Conservation (phyloP, 2,888 invertebrate species). For the Psococerastis gibbosa region DNA sequence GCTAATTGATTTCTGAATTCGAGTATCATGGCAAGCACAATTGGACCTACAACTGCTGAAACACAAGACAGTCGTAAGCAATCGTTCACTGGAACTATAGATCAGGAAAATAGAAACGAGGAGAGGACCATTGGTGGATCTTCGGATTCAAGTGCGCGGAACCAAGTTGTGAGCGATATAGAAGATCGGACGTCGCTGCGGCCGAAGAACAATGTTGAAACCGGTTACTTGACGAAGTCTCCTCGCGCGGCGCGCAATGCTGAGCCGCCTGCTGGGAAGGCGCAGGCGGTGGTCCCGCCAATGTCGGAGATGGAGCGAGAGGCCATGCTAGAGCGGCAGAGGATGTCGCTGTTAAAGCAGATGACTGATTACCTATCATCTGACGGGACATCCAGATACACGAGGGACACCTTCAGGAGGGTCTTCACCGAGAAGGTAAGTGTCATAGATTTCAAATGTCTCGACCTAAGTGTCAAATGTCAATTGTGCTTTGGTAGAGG, state of each 20-base stretch:
- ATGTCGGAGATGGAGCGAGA: conserved; percentile 8
- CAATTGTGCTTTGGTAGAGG: too few relatives aligned
- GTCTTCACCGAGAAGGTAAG: conserved; percentile 51
- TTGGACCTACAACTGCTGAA: too few relatives aligned
- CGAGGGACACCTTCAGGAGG: conserved; percentile 40
- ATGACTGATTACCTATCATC: conserved; percentile 1
- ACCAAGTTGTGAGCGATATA: background rate
- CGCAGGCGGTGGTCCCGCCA: background rate
- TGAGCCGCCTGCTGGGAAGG: background rate
- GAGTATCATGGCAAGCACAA: too few relatives aligned
- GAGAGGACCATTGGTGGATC: background rate
- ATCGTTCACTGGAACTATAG: conserved; percentile 6
- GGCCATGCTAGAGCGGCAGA: conserved; percentile 2
- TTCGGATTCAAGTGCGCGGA: background rate
- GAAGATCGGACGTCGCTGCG: background rate
- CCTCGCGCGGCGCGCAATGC: background rate
- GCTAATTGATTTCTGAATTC: too few relatives aligned
- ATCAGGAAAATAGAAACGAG: background rate
- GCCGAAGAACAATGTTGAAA: background rate
- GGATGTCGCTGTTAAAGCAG: conserved; percentile 5
- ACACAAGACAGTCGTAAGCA: too few relatives aligned
- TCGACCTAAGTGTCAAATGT: too few relatives aligned
- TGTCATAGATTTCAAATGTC: too few relatives aligned
- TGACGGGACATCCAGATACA: conserved; percentile 27
- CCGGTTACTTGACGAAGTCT: conserved; percentile 1